Evolutionary conservation across 2,888 invertebrate genomes (phyloP), one percentile per base, ranked within the genome.

Genomic region (Macrosoma leucophasiata): DNA sequence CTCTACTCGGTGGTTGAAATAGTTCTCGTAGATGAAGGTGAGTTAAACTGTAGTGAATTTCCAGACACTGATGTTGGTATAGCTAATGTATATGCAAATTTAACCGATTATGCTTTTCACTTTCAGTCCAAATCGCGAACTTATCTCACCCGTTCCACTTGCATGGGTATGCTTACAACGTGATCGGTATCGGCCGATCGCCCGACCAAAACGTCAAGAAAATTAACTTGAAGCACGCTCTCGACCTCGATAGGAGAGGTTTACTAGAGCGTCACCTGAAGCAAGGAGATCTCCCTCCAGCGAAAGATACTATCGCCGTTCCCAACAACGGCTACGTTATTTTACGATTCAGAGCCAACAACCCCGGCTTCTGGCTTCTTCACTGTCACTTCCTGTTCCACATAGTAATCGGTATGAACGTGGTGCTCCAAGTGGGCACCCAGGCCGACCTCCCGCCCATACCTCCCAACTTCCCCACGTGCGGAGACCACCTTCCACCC

Each of bases 361-460:
- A 96, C 84, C 95, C 96, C 35, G 96, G 96, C 53, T 94, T 94
- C 78, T 96, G 96, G 96, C 85, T 96, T 29, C 92, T 96, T 87
- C 96, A 96, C 66, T 96, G 96, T 73, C 96, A 96, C 84, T 95
- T 96, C 87, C 87, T 95, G 43, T 96, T 95, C 90, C 96, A 96
- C 82, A 93, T 95, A 61, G 92, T 94, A 22, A 94, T 96, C 60
- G 96, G 96, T 49, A 96, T 96, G 96, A 93, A 91, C 69, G 73
- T 95, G 39, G 90, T 96, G 30, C 85, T 96, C 30, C 94, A 95
- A 86, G 95, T 96, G 27, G 96, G 96, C 50, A 93, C 91, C 12
- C 92, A 91, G 55, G 90, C 88, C 14, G 94, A 94, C 74, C 76
- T 95, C 36, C 94, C 94, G 19, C 93, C 94, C 13, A 78, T 94